Base-by-base conservation (phyloP, 2,113 vertebrate species). In the Prochilodus magdalenae region DNA sequence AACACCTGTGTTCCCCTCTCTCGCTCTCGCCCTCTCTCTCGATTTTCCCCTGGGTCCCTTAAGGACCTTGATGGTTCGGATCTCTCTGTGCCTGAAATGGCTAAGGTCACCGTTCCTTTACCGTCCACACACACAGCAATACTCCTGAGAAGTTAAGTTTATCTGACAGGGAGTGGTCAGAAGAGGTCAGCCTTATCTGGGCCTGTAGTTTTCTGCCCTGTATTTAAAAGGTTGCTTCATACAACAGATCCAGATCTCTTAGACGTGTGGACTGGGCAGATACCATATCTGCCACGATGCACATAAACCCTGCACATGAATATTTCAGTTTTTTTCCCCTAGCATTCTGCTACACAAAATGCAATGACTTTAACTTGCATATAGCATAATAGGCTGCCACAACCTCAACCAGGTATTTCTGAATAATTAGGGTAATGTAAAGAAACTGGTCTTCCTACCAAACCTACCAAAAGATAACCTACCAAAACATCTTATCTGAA, bases 141-240 rank as follows among this genome's bases (percentile, higher is more conserved):
- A 67, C 44, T 26, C 47, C 63, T 55, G 63, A 55, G 75, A 78
- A 67, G 47, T 70, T 69, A 79, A 65, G 63, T 70, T 70, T 79
- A 79, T 69, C 76, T 78, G 76, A 69, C 76, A 79, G 65, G 30
- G 65, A 27, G 13, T 70, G 49, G 65, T 79, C 65, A 79, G 30
- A 14, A 69, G 77, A 40, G n/a, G 49, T 79, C 77, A 70, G n/a
- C 65, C 47, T 70, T 70, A 69, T 79, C 44, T 8, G 49, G 33
- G 30, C 77, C 51, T 24, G 49, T 57, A 40, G 40, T 77, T 79
- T 79, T 40, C 66, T 57, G 29, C 55, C 29, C 29, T 22, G 24
- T 36, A 79, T 70, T 33, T 69, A 78, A 69, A 70, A 65, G 65
- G 49, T 22, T 69, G 29, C 76, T 78, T 69, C 65, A 69, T 70